phyloP scores from a whole-genome alignment of 2,797 vertebrate genomes.

The Hemibagrus guttatus region DNA sequence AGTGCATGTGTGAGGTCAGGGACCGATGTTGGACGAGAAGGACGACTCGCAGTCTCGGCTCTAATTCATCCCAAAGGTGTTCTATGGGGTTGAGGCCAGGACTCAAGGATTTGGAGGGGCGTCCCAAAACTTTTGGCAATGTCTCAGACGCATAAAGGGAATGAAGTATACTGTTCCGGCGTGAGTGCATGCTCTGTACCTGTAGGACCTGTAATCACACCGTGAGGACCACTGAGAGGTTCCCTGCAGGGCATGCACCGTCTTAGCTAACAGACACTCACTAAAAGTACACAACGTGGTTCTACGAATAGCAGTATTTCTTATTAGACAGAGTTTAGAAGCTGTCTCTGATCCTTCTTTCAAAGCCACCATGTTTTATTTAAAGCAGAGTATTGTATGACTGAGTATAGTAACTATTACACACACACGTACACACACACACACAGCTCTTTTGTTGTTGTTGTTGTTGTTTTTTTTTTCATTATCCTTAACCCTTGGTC shows the following conservation, averaged over 20 bases:
- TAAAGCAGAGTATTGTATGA: not conserved
- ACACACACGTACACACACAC: not conserved
- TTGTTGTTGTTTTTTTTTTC: not conserved
- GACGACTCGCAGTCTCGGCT: too few relatives aligned
- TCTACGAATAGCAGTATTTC: too few relatives aligned
- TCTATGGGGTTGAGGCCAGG: too few relatives aligned
- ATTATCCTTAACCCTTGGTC: not conserved
- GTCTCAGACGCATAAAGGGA: not conserved
- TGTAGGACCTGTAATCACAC: not conserved
- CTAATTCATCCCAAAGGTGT: too few relatives aligned
- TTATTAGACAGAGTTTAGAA: not conserved
- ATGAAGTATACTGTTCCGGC: not conserved
- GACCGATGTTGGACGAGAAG: too few relatives aligned
- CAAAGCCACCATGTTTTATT: not conserved
- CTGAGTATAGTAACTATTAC: not conserved
- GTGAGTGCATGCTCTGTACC: not conserved
- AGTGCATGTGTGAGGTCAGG: too few relatives aligned
- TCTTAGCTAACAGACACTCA: not conserved
- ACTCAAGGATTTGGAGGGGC: too few relatives aligned
- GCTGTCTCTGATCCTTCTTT: not conserved
- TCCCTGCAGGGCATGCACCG: not conserved
- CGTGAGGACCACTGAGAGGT: not conserved
- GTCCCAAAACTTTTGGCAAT: not conserved
- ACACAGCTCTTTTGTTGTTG: not conserved
- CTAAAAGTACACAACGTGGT: not conserved